Evolutionary conservation across 2,888 invertebrate genomes (phyloP), one percentile per base, ranked within the genome.

Genomic region (Xestia xanthographa): DNA sequence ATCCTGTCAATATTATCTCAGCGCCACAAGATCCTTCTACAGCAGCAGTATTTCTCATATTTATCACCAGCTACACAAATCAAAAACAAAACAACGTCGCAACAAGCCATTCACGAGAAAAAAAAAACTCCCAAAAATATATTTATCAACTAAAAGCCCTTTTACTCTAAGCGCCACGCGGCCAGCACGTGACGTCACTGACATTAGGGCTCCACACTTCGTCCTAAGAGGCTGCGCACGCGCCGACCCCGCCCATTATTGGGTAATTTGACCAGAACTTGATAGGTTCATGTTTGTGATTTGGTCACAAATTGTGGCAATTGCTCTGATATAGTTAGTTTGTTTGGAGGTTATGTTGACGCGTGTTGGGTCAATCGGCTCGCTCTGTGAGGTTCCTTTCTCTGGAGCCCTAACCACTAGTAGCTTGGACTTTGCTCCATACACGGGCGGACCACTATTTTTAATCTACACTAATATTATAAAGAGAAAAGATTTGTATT

Each of bases 151-250:
- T 91, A 92, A 92, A 93, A 92, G 90, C 91, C 87, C 89, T 89
- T 91, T 91, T 90, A 92, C 79, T 82, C 29, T 91, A 92, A 92
- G 91, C 92, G 91, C 89, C 87, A 89, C 85, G 91, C 86, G 92
- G 58, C 84, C 41, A 26, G 89, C 95, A 95, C 96, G 95, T 93
- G 94, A 93, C 95, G 95, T 93, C 95, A 83, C 90, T 69, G 75
- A 89, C 89, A 87, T 88, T 90, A 92, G 93, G 93, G 92, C 89
- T 87, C 76, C 76, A 85, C 72, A 77, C 75, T 77, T 68, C 73
- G 79, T 84, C 66, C 74, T 91, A 89, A 91, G 90, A 92, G 91
- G 86, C 84, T 86, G 85, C 85, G 84, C 90, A 91, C 92, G 89
- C 91, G 91, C 72, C 88, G 83, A 56, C 11, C 79, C 87, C 92